Evolutionary conservation across 2,797 vertebrate species (phyloP), one percentile per base, ranked within the genome.

Genomic region (Tenualosa thibaudeaui): DNA sequence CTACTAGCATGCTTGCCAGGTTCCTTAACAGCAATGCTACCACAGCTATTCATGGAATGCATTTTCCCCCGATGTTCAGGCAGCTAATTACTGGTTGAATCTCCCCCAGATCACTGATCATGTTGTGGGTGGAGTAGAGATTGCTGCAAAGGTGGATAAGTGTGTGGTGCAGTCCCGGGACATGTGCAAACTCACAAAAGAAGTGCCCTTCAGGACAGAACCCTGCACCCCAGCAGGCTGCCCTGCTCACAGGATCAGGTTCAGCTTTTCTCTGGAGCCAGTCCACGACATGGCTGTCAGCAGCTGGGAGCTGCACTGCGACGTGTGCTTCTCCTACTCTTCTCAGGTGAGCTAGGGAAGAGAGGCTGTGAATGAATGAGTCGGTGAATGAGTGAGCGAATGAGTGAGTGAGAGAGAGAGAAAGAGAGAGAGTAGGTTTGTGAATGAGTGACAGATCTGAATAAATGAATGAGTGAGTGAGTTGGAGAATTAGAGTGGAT

Each of bases 251-350:
- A 93, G 89, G 82, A 89, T 92, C 50, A 89, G 94, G 26, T 87
- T 96, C 89, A 95, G 94, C 92, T 95, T 96, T 90, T 93, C 92
- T 50, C 87, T 96, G 40, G 91, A 94, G 71, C 86, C 89, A 7
- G 89, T 95, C 17, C 93, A 92, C 49, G 93, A 95, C 84, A 87
- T 90, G 49, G 90, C 91, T 0, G 90, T 93, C 87, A 91, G 91
- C 90, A 93, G 81, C 5, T 95, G 95, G 95, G 93, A 94, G 37
- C 89, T 96, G 46, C 93, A 93, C 84, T 96, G 96, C 84, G 81
- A 86, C 0, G 81, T 95, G 60, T 81, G 90, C 65, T 43, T 94
- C 3, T 96, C 95, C 87, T 0, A 62, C 86, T 13, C 31, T 5
- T 0, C 71, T 2, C 17, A 46, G 71, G 71, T 78, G 26, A 68